Conservation (phyloP, 2,113 vertebrate genomes). For the Heptranchias perlo region DNA sequence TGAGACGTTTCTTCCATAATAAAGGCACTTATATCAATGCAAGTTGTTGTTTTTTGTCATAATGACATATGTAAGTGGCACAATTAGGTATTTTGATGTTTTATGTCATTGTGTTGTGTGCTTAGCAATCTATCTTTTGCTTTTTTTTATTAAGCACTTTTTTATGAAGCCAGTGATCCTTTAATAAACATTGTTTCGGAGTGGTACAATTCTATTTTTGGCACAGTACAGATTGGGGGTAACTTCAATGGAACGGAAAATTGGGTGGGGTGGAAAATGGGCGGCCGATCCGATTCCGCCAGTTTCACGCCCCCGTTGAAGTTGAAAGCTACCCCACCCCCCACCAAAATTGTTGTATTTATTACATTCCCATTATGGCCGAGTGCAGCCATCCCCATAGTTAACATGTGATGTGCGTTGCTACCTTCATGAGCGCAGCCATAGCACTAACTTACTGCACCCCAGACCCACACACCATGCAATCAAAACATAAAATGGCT, state of each 20-base stretch:
- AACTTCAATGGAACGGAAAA: background rate
- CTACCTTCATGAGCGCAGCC: background rate
- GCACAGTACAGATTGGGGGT: background rate
- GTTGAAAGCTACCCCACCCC: too few relatives aligned
- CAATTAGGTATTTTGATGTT: background rate
- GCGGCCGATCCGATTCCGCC: too few relatives aligned
- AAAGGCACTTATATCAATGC: background rate
- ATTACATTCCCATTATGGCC: background rate
- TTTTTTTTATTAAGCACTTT: background rate
- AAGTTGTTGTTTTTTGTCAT: background rate
- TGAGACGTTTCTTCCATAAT: background rate
- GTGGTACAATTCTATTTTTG: background rate
- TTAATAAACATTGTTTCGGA: background rate
- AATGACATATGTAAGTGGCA: background rate
- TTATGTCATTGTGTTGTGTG: background rate
- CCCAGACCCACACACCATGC: background rate
- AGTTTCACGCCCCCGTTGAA: too few relatives aligned
- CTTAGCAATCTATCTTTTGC: background rate
- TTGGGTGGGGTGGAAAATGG: background rate
- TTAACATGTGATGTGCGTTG: background rate
- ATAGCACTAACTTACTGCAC: background rate
- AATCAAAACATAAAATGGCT: background rate
- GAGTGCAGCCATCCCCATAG: background rate
- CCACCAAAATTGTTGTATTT: background rate
- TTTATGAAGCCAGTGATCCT: background rate